These are phyloP conservation scores for Eledone cirrhosa DNA, from an alignment of 2,888 invertebrate genomes.

Conservation along the genomic window DNA sequence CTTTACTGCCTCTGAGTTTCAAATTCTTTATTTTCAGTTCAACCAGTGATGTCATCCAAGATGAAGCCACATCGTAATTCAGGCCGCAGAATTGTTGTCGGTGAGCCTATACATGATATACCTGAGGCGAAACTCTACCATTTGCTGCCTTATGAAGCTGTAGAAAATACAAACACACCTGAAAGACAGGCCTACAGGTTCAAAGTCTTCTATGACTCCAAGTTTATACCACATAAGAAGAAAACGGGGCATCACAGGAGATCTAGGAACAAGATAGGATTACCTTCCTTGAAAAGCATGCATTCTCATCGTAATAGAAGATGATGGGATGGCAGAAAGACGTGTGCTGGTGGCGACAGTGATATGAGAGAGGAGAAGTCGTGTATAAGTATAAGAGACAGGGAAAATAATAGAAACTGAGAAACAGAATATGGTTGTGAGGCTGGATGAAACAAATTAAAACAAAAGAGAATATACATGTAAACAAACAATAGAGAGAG, in stretches of 20 bases:
- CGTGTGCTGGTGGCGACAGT: too few species aligned
- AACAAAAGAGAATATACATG: too few species aligned
- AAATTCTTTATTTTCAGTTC: too few species aligned
- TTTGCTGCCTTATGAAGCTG: slow-evolving; percentile 23
- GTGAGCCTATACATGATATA: neutral
- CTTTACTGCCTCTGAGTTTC: too few species aligned
- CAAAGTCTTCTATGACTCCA: slow-evolving; percentile 15
- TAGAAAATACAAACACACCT: slow-evolving; percentile 17
- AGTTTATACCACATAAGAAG: slow-evolving; percentile 12
- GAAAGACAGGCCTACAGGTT: slow-evolving; percentile 11
- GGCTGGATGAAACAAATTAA: too few species aligned
- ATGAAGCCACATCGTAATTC: neutral
- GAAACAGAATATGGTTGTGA: too few species aligned
- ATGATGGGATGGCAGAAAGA: neutral
- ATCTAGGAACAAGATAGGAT: neutral
- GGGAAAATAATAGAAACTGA: too few species aligned
- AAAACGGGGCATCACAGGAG: neutral
- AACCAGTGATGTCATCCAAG: too few species aligned
- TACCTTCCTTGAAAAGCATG: neutral
- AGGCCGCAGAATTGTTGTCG: slow-evolving; percentile 9
- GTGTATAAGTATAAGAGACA: too few species aligned
- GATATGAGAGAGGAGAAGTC: too few species aligned
- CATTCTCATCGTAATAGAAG: neutral
- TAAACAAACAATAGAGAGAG: too few species aligned
- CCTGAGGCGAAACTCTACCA: slow-evolving; percentile 7